Base-by-base conservation (phyloP, 2,113 vertebrate genomes). In the Mobula birostris region DNA sequence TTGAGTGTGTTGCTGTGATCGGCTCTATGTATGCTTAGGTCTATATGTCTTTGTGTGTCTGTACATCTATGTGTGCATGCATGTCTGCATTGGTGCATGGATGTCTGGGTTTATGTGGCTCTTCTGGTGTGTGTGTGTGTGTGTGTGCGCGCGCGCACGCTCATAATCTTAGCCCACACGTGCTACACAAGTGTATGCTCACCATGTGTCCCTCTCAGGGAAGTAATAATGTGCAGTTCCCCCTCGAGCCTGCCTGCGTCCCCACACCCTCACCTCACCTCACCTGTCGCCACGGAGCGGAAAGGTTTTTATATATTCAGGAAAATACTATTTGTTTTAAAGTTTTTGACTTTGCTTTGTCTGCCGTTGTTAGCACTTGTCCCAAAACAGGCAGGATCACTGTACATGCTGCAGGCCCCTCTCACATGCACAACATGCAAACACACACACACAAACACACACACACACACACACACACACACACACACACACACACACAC, bases 271-370 rank as follows among this genome's bases (percentile, higher is more conserved):
- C 8, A 0, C 36, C 36, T 61, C 8, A 0, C 36, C 36, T 36
- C 36, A 36, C 82, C 56, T 56, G 11, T 8, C 82, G 27, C 48
- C 24, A 40, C 9, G 0, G 48, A 29, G 56, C 82, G 27, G 82
- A 19, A 24, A 17, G 80, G 19, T 85, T 61, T 56, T 24, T 83
- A 83, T 83, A 85, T 58, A 58, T 85, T 85, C 82, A 85, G 56
- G 82, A 85, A 85, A 85, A 85, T 85, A 85, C 24, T 85, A 61
- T 85, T 83, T 27, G 82, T 58, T 85, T 58, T 85, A 27, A 27
- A 82, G 40, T 15, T 19, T 82, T 82, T 27, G 48, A 61, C 27
- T 61, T 85, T 85, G 82, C 82, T 85, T 85, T 29, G 21, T 85
- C 24, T 29, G 82, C 82, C 6, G 7, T 56, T 83, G 40, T 83